A percentile compares a stretch with the other conserved stretches of the same genome.
phyloP scores from a whole-genome alignment of 1,140 invertebrate species.

The Holcopasites calliopsidis region DNA sequence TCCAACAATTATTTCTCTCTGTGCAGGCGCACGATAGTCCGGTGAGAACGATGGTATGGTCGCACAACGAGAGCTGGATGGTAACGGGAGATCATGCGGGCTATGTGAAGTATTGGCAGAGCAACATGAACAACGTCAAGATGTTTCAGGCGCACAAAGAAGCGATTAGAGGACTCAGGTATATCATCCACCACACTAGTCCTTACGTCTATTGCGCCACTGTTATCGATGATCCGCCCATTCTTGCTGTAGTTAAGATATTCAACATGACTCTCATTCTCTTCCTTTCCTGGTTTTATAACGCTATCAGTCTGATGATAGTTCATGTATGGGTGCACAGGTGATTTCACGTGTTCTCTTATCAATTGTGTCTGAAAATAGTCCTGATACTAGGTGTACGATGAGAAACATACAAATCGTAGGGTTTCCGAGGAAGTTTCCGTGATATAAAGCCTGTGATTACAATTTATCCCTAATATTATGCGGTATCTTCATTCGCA shows the following conservation, averaged over 20 bases:
- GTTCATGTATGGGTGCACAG: conserved; percentile 73
- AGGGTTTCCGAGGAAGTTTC: not conserved
- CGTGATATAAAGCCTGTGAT: conserved; percentile 19
- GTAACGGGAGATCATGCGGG: conserved; percentile 99
- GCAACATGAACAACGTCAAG: conserved; percentile 99
- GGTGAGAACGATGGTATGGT: conserved; percentile 99
- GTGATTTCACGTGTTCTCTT: conserved; percentile 57
- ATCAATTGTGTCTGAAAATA: conserved; percentile 2
- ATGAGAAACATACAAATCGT: not conserved
- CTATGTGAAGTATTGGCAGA: conserved; percentile 99
- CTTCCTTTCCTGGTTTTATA: conserved; percentile 62
- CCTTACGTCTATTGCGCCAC: conserved; percentile 75
- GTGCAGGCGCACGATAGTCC: conserved; percentile 97
- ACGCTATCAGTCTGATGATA: conserved; percentile 45
- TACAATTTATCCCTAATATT: not conserved
- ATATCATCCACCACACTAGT: conserved; percentile 81
- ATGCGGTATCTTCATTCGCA: not conserved
- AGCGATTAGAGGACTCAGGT: conserved; percentile 98
- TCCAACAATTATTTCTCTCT: conserved; percentile 43
- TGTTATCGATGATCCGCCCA: conserved; percentile 65
- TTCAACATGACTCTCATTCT: conserved; percentile 59
- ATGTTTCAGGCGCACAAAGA: conserved; percentile 99
- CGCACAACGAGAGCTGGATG: conserved; percentile 99
- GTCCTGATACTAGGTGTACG: conserved; percentile 5
- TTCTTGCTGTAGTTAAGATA: conserved; percentile 63